Evolutionary conservation across 2,113 vertebrate species (phyloP), one percentile per base, ranked within the genome.

Genomic region (Tauraco erythrolophus): DNA sequence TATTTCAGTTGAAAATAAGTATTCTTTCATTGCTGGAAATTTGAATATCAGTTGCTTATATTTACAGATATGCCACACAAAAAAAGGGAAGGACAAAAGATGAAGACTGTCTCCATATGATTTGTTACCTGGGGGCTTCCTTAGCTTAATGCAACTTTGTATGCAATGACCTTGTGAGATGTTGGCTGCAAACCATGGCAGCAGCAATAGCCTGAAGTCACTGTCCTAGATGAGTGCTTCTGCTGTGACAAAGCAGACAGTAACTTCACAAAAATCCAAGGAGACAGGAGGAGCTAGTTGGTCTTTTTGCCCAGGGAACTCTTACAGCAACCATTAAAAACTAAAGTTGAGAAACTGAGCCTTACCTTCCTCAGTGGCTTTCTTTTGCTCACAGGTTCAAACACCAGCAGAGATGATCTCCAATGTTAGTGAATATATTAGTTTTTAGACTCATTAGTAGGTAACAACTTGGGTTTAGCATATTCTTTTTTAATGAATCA

Each of bases 21-120:
- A 23, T 71, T 92, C 14, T 45, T 78, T 22, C n/a, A 7, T n/a
- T 66, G 31, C 46, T 92, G 53, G 33, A 22, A 75, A 57, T 64
- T 28, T 48, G 37, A 57, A 28, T 64, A 46, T 28, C 3, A 2
- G 13, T 79, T 39, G 25, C 19, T 85, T 79, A 22, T 37, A 22
- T 64, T 68, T 84, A 39, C 43, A 33, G 16, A 21, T 64, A 43
- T 5, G 14, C 12, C 37, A 43, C 21, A 33, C 60, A 74, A 31
- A 37, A 84, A 45, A n/a, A n/a, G 7, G 18, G 13, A 66, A 54
- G 39, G 46, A 25, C 10, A 11, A 25, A n/a, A 28, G 25, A 6
- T 1, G 4, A 41, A 62, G 41, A 12, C 1, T 0, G 2, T 41
- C 19, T 89, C 37, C 17, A 2, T 60, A 8, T 33, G 33, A n/a